phyloP scores from a whole-genome alignment of 2,888 invertebrate genomes.

The Luperina testacea region DNA sequence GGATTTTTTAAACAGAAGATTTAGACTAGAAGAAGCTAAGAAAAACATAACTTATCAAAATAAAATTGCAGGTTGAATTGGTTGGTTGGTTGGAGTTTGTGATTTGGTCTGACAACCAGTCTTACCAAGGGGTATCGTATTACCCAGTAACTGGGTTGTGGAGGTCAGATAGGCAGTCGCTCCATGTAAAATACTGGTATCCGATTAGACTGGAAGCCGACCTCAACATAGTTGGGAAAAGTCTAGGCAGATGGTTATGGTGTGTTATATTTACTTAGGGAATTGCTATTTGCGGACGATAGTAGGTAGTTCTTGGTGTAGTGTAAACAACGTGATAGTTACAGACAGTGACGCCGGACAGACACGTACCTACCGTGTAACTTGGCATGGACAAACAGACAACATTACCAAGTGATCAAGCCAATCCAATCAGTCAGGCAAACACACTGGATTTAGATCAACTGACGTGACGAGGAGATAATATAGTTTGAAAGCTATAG shows the following conservation, averaged over 20 bases:
- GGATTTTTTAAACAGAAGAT: not conserved
- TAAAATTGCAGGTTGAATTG: not conserved
- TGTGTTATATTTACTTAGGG: not conserved
- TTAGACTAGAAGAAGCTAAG: too few relatives aligned
- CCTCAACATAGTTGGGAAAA: too few relatives aligned
- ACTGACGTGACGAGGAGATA: not conserved
- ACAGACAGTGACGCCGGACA: not conserved
- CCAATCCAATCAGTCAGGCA: conserved; percentile 47
- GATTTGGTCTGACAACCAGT: too few relatives aligned
- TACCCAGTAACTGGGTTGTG: too few relatives aligned
- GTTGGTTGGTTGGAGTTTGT: too few relatives aligned
- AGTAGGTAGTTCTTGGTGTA: conserved; percentile 4
- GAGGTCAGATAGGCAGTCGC: too few relatives aligned
- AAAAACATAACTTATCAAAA: not conserved
- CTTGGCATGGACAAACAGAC: conserved; percentile 46
- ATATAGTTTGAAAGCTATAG: not conserved
- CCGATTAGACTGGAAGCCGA: too few relatives aligned
- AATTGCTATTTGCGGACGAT: conserved; percentile 19
- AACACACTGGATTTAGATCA: conserved; percentile 23
- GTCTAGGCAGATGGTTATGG: too few relatives aligned
- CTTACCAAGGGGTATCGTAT: too few relatives aligned
- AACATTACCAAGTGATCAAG: conserved; percentile 55
- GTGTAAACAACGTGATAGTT: conserved; percentile 10
- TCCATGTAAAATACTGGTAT: too few relatives aligned
- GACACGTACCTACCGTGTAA: conserved; percentile 17